phyloP scores from a whole-genome alignment of 1,140 invertebrate species.

The Goniozus legneri region DNA sequence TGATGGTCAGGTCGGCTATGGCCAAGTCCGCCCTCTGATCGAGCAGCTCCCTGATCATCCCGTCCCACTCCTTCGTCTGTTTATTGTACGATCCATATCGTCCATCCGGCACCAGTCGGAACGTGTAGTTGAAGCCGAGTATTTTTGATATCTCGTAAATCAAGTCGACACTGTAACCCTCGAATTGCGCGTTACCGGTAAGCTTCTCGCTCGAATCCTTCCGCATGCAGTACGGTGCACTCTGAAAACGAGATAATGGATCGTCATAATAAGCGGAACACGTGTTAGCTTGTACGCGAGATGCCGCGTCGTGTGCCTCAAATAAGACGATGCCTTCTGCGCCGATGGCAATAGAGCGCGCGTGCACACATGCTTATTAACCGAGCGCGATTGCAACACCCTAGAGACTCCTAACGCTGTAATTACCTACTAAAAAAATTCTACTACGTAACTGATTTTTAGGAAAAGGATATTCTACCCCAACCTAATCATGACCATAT shows the following conservation, averaged over 20 bases:
- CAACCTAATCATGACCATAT: no score
- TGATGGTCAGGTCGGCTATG: slow-evolving; percentile 91
- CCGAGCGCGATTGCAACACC: slow-evolving; percentile 3
- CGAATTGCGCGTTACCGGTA: slow-evolving; percentile 81
- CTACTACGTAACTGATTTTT: no score
- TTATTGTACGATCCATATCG: slow-evolving; percentile 76
- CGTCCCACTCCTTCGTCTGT: slow-evolving; percentile 85
- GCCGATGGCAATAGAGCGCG: slow-evolving; percentile 7
- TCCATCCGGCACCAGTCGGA: slow-evolving; percentile 75
- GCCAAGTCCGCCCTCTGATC: slow-evolving; percentile 89
- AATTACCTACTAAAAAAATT: no score
- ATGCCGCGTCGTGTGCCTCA: slow-evolving; percentile 8
- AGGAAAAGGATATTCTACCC: no score
- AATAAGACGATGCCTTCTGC: slow-evolving; percentile 3
- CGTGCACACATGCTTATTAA: slow-evolving; percentile 1
- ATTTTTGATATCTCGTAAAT: slow-evolving; percentile 85
- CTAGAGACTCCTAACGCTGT: no score
- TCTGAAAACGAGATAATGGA: slow-evolving; percentile 58
- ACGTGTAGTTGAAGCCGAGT: slow-evolving; percentile 87
- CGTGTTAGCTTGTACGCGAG: slow-evolving; percentile 3
- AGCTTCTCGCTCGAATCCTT: slow-evolving; percentile 78
- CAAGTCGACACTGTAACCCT: slow-evolving; percentile 84
- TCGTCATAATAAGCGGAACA: slow-evolving; percentile 12
- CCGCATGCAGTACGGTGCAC: slow-evolving; percentile 88
- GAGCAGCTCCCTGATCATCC: slow-evolving; percentile 88